These are phyloP conservation scores for Cavia aperea DNA, from an alignment of 2,113 vertebrate genomes.

Conservation along the genomic window DNA sequence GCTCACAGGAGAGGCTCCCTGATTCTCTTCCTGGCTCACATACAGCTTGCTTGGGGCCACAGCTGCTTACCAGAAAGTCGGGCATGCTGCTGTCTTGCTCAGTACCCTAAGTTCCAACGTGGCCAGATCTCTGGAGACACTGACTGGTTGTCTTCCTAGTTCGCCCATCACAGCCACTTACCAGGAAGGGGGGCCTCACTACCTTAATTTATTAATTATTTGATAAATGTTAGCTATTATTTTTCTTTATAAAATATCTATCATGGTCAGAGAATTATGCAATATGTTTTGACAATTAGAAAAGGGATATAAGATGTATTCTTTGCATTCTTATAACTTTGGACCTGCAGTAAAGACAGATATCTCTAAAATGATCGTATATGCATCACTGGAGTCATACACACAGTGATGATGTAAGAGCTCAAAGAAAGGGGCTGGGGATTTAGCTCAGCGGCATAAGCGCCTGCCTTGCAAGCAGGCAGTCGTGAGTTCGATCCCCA, in stretches of 20 bases:
- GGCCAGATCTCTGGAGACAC: too few relatives aligned
- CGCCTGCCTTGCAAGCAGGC: too few relatives aligned
- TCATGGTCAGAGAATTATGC: not conserved
- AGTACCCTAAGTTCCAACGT: too few relatives aligned
- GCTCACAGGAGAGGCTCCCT: too few relatives aligned
- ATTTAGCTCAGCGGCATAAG: too few relatives aligned
- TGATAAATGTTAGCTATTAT: not conserved
- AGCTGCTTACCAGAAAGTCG: too few relatives aligned
- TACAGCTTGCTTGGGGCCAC: too few relatives aligned
- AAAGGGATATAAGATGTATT: not conserved
- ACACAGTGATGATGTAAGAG: not conserved
- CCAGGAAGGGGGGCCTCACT: not conserved
- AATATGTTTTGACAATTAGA: not conserved
- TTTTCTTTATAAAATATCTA: not conserved
- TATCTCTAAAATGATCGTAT: not conserved
- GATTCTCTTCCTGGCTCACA: too few relatives aligned
- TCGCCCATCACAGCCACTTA: too few relatives aligned
- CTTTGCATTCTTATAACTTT: not conserved
- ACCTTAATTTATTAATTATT: not conserved
- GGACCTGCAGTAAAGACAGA: not conserved
- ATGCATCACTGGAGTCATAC: not conserved
- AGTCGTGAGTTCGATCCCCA: too few relatives aligned
- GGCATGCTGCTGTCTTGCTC: too few relatives aligned
- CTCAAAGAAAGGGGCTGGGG: not conserved
- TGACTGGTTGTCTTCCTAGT: too few relatives aligned